Base-by-base conservation (phyloP, 2,888 invertebrate species). In the Drosophila macrospina region DNA sequence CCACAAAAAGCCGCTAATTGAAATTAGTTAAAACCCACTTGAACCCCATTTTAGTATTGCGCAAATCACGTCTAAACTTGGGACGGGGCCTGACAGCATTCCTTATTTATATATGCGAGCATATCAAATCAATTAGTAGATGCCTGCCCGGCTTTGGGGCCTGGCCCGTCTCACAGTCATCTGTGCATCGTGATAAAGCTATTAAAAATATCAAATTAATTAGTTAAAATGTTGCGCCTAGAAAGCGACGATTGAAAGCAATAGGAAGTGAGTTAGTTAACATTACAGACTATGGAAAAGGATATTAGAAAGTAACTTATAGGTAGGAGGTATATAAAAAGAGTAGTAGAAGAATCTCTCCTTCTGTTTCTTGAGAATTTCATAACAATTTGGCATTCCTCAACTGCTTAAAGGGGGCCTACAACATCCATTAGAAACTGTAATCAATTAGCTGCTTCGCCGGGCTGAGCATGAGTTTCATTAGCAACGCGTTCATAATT, bases 21-120 rank as follows among this genome's bases (percentile, higher is more conserved):
- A 80, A 87, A 70, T 85, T 85, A 85, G 85, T 87, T 85, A 87
- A 85, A 87, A 87, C 87, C 87, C 87, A 85, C 85, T 85, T 85
- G 85, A 85, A 87, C 87, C 85, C 85, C 83, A 86, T 84, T 84
- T 84, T 74, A 71, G 82, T 47, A 74, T 86, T 80, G 61, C 76
- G 71, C 82, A 85, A 85, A 87, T 84, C 79, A 84, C 74, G 51
- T 70, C 59, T 55, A 65, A 80, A 78, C 74, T 47, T 42, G 60
- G 44, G 73, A 20, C 77, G 70, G 74, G 79, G 67, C 57, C 68
- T 71, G 66, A 76, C 50, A 55, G 59, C 70, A 83, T 82, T 83
- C 69, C 66, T 32, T 10, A 56, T 42, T 15, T 10, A 26, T 54
- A 37, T 41, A 55, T 30, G 20, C 24, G 26, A 5, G 13, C 20